Evolutionary conservation across 2,797 vertebrate genomes (phyloP), one percentile per base, ranked within the genome.

Genomic region (Graptemys geographica): DNA sequence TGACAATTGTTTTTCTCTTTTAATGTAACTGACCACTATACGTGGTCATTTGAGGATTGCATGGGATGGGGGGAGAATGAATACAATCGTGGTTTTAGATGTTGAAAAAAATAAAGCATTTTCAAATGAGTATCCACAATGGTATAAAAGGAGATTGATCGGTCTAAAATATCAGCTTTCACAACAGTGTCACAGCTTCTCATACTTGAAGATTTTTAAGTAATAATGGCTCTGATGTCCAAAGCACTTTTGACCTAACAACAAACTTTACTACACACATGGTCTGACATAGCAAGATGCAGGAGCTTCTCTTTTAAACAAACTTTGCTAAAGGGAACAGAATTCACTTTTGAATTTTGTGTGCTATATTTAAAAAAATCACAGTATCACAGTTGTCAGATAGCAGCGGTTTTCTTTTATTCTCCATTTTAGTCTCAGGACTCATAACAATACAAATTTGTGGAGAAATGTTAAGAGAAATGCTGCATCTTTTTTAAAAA

Each of bases 331-430:
- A 92, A 79, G 56, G 37, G 21, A 89, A 94, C 96, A 92, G 83
- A 83, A 94, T 97, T 89, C 92, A 94, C 88, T 86, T 72, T 25
- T 94, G 88, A 88, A 94, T 92, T 86, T 94, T 1, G 0, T 82
- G 78, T 16, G 23, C 76, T 89, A 57, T 28, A 62, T 62, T 62
- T 91, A 2, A 21, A 2, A 83, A 84, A 81, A 94, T 97, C 97
- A 97, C 97, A 98, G 96, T 96, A 98, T 97, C 93, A 62, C 96
- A 98, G 96, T 87, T 97, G 94, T 94, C 94, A 95, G 65, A 92
- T 33, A 83, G 92, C 95, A 97, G 97, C 89, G 86, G 90, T 88
- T 86, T 96, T 95, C 90, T 95, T 84, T 93, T 91, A 83, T 93
- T 96, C 90, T 93, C 92, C 72, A 21, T 79, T 87, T 97, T 62